phyloP scores from a whole-genome alignment of 1,140 invertebrate species.

The Drosophila ambigua region DNA sequence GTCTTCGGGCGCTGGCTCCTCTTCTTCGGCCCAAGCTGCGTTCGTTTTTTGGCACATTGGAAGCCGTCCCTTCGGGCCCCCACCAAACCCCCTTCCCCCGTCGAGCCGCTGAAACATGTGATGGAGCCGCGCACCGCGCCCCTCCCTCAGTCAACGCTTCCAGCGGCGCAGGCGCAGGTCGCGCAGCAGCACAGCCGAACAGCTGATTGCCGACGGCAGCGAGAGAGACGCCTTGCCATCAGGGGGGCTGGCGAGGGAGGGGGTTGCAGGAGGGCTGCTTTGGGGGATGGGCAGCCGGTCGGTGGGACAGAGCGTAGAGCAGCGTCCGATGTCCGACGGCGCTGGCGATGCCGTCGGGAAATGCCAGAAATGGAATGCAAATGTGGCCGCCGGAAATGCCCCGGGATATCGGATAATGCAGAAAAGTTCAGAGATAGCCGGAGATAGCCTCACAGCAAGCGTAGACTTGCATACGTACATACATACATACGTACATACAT shows the following conservation, averaged over 20 bases:
- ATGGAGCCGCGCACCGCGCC: constrained; percentile 26
- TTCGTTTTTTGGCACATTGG: constrained; percentile 75
- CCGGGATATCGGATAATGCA: too few relatives aligned
- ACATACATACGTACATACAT: too few relatives aligned
- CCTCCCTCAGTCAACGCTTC: constrained; percentile 49
- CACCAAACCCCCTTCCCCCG: constrained; percentile 9
- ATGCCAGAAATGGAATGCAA: constrained; percentile 42
- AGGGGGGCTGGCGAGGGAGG: background rate
- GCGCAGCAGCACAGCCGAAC: constrained; percentile 53
- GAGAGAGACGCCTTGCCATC: background rate
- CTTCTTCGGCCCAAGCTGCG: constrained; percentile 14
- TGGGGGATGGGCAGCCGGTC: background rate
- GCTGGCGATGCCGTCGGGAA: constrained; percentile 41
- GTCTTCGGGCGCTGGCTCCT: constrained; percentile 19
- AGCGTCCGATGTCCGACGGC: too few relatives aligned
- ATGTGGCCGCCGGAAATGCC: constrained; percentile 31
- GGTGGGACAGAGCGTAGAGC: too few relatives aligned
- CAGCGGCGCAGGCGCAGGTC: constrained; percentile 59
- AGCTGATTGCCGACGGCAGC: constrained; percentile 54
- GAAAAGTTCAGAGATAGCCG: too few relatives aligned
- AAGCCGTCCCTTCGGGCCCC: constrained; percentile 54
- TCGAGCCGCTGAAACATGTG: constrained; percentile 56
- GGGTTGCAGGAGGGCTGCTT: too few relatives aligned
- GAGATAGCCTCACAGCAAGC: too few relatives aligned
- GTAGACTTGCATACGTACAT: too few relatives aligned